phyloP scores from a whole-genome alignment of 92 coral and sea anemone species.

The Zoanthus sociatus region DNA sequence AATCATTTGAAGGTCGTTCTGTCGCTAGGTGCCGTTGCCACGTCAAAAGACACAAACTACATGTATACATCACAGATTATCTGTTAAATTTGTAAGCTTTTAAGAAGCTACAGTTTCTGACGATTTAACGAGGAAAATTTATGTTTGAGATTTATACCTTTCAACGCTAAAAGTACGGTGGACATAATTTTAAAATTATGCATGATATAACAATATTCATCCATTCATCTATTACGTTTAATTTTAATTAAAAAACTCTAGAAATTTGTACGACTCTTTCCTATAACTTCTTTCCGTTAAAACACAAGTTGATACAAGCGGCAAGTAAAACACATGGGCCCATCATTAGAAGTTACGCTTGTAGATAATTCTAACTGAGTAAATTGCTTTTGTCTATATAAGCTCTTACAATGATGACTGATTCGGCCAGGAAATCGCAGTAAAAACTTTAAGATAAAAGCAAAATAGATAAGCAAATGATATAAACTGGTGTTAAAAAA shows the following conservation, averaged over 20 bases:
- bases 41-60: neutral
- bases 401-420: neutral
- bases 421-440: neutral
- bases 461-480: no score
- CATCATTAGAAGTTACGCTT: neutral
- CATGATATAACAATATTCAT: no score
- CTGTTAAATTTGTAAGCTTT: neutral
- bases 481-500: no score
- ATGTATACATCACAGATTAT: neutral
- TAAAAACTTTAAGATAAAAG: no score
- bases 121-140: neutral
- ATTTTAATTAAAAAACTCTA: no score
- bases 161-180: neutral
- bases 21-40: constrained; percentile 20
- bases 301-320: neutral
- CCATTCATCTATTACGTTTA: no score
- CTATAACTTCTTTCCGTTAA: neutral
- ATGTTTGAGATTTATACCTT: neutral
- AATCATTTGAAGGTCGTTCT: neutral
- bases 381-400: neutral
- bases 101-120: neutral
- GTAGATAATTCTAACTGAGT: neutral
- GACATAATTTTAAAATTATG: no score
- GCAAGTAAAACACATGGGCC: neutral
- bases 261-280: neutral